These are phyloP conservation scores for Vultur gryphus DNA, from an alignment of 2,797 vertebrate genomes.

Conservation along the genomic window DNA sequence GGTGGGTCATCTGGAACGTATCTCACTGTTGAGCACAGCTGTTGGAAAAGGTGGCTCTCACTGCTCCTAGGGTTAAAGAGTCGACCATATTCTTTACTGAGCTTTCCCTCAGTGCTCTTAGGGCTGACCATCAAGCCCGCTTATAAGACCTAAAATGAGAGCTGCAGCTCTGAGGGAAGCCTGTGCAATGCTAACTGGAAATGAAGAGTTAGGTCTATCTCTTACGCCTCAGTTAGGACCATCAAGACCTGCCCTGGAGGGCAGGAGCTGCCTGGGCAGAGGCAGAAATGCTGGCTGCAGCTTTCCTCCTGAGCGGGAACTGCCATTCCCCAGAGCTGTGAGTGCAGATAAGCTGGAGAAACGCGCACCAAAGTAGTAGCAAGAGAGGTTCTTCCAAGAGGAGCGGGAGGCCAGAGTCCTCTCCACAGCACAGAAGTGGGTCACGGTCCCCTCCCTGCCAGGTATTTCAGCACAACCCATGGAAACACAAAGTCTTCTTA, in stretches of 20 bases:
- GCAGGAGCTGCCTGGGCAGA: neutral
- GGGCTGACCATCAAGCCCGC: neutral
- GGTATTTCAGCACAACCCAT: neutral
- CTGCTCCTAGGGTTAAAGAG: neutral
- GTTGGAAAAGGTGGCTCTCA: neutral
- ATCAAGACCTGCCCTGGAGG: neutral
- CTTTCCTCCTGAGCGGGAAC: neutral
- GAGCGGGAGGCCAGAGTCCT: neutral
- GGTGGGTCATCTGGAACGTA: neutral
- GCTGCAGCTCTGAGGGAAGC: neutral
- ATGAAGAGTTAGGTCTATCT: neutral
- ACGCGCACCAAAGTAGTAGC: neutral
- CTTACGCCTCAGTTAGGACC: neutral
- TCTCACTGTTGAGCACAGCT: neutral
- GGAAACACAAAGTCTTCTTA: neutral
- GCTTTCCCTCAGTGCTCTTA: neutral
- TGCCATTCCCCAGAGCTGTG: neutral
- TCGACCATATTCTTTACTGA: neutral
- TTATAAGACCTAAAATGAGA: neutral
- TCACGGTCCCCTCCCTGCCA: rapidly evolving
- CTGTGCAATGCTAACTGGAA: neutral
- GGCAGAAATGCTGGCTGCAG: neutral
- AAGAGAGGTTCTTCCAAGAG: neutral
- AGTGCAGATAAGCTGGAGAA: neutral
- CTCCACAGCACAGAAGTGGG: neutral